Percentiles rank a stretch among this genome's conserved stretches.
Evolutionary conservation across 1,140 invertebrate species (phyloP).

Genomic region (Eupristina koningsbergeri): DNA sequence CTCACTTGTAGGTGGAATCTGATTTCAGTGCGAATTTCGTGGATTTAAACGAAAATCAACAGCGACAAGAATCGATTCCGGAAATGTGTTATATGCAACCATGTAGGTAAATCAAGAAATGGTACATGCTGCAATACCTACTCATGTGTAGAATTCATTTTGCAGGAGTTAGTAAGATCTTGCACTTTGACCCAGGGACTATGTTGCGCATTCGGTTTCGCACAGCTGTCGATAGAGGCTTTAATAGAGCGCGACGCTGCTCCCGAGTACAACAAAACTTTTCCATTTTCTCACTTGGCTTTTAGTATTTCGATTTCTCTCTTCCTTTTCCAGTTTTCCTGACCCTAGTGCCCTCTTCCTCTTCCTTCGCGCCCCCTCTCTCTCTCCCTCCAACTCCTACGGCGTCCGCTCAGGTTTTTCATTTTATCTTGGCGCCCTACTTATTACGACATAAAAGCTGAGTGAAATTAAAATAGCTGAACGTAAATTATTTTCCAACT

Average conservation of each 20-base stretch:
- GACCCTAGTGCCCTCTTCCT: not conserved
- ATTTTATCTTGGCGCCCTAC: constrained; percentile 33
- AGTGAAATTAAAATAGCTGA: constrained; percentile 35
- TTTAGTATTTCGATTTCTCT: constrained; percentile 43
- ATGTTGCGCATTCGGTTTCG: not conserved
- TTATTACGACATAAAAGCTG: constrained; percentile 38
- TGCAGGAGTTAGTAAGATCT: not conserved
- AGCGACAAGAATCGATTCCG: not conserved
- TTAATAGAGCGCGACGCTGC: constrained; percentile 36
- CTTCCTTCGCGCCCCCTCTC: not conserved
- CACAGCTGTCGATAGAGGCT: constrained; percentile 25
- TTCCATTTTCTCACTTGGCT: constrained; percentile 39
- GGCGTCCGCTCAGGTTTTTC: constrained; percentile 15
- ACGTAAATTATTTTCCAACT: constrained; percentile 46
- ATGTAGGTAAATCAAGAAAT: not conserved
- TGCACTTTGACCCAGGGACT: not conserved
- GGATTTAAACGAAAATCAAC: not conserved
- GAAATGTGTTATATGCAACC: not conserved
- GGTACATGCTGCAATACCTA: not conserved
- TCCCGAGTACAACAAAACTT: constrained; percentile 31
- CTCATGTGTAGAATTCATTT: constrained; percentile 3
- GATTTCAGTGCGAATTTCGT: not conserved
- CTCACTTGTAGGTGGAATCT: not conserved
- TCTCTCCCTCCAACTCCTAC: not conserved
- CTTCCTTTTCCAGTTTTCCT: not conserved